Evolutionary conservation across 2,888 invertebrate species (phyloP).

Genomic region (Oasisia sp.): DNA sequence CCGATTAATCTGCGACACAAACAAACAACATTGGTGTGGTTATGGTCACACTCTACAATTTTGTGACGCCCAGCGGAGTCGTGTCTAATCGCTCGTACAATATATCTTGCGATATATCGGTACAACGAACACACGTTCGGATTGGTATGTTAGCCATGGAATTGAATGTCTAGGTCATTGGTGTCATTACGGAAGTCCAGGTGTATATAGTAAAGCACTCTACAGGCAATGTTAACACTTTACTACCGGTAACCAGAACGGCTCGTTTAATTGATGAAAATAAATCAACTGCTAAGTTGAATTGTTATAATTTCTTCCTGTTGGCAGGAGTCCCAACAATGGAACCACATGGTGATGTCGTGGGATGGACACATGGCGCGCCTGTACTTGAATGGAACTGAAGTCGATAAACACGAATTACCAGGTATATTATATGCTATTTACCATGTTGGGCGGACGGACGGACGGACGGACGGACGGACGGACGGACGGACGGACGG

Average conservation of each 20-base stretch:
- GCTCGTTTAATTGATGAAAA: neutral
- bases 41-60: too few relatives aligned
- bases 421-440: neutral
- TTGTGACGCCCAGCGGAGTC: too few relatives aligned
- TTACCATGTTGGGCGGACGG: neutral
- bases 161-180: too few relatives aligned
- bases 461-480: neutral
- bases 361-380: neutral
- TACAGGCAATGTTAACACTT: too few relatives aligned
- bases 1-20: neutral
- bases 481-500: neutral
- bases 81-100: too few relatives aligned
- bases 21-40: too few relatives aligned
- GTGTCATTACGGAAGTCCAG: too few relatives aligned
- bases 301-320: neutral
- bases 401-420: neutral
- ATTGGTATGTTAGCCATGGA: too few relatives aligned
- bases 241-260: neutral
- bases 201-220: too few relatives aligned
- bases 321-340: neutral
- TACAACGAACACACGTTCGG: too few relatives aligned
- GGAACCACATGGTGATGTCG: neutral
- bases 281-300: too few relatives aligned
- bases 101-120: too few relatives aligned
- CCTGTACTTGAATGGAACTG: constrained; percentile 1